Base-by-base conservation (phyloP, 2,113 vertebrate genomes). In the Catharus fuscescens region DNA sequence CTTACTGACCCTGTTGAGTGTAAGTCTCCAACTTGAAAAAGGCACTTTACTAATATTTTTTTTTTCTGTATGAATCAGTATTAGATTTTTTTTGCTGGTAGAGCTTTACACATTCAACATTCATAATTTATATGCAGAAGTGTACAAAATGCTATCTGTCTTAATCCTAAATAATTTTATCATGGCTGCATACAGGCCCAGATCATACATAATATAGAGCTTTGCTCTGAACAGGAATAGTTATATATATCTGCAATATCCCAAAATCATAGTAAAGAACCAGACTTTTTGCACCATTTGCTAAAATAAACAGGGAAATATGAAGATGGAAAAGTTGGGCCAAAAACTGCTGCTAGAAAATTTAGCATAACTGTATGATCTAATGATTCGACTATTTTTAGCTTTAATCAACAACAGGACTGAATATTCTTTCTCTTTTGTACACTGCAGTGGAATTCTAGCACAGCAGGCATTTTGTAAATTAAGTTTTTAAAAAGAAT, bases 141-240 rank as follows among this genome's bases (percentile, higher is more conserved):
- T 18, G 17, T 20, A 67, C 15, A 42, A 88, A 52, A 57, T 3
- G 5, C 18, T 40, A 9, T 21, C 28, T 10, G 1, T 65, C 50
- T 71, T 65, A 65, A 57, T 18, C 12, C 14, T 79, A 69, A 72
- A 45, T 82, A 56, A 31, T 81, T 85, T 77, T 86, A 20, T 28
- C 3, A 18, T 28, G 6, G 28, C 3, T 34, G 25, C 7, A 5
- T 28, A 42, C 23, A 59, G 21, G 4, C 3, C 21, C 14, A 38
- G 54, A 17, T 16, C 8, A 18, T 12, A 4, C 6, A 28, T 23
- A n/a, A 65, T 8, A 48, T 0, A 2, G 3, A 65, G 9, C 10
- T 77, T 64, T 19, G 1, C 26, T 53, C 12, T 7, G 2, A 57
- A 62, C 5, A 38, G 20, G 14, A 57, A 19, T 19, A 61, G 20